These are phyloP conservation scores for Sesia apiformis DNA, from an alignment of 2,888 invertebrate species.

Conservation along the genomic window DNA sequence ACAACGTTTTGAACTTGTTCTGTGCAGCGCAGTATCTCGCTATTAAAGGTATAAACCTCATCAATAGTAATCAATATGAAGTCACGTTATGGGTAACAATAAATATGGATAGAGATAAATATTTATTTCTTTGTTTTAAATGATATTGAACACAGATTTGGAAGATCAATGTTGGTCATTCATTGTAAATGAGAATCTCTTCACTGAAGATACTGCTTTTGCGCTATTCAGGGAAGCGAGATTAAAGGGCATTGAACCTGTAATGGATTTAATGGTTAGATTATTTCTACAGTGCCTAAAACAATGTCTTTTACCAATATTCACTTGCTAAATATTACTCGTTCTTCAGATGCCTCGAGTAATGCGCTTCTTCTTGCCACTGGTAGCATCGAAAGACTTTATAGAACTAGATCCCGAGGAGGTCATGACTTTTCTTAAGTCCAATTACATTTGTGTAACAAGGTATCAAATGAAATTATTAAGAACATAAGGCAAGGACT, in stretches of 20 bases:
- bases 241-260: slow-evolving; percentile 67
- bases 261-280: slow-evolving; percentile 79
- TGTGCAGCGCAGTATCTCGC: slow-evolving; percentile 81
- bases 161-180: slow-evolving; percentile 86
- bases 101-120: background rate
- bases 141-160: slow-evolving; percentile 64
- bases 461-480: slow-evolving; percentile 52
- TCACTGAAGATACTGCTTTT: slow-evolving; percentile 84
- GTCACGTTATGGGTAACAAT: too few relatives aligned
- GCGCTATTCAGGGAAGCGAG: slow-evolving; percentile 78
- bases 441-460: slow-evolving; percentile 83
- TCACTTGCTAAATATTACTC: background rate
- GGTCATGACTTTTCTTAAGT: slow-evolving; percentile 78
- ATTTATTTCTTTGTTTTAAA: background rate
- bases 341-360: slow-evolving; percentile 76
- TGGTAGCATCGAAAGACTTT: slow-evolving; percentile 85
- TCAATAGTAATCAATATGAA: too few relatives aligned
- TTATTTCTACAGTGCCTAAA: background rate
- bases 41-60: slow-evolving; percentile 72
- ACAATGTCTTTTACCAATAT: background rate
- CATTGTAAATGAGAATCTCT: slow-evolving; percentile 79
- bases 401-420: slow-evolving; percentile 79
- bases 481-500: too few relatives aligned
- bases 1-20: slow-evolving; percentile 82
- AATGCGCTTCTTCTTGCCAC: slow-evolving; percentile 82